Conservation (phyloP, 2,888 invertebrate genomes). For the Toxonevra muliebris region DNA sequence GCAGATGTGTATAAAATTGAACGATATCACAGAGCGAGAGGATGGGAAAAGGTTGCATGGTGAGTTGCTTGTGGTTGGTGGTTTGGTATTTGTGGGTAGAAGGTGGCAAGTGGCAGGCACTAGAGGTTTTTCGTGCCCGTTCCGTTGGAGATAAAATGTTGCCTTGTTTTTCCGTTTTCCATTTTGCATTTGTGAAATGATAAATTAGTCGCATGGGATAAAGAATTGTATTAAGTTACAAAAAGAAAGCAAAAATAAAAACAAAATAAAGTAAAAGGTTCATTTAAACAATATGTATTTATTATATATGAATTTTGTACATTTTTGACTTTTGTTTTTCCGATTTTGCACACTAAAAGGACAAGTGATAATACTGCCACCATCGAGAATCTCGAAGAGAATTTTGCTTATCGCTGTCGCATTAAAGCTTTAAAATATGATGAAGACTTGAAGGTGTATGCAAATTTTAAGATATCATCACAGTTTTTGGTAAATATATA, state of each 20-base stretch:
- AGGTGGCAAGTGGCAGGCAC: neutral
- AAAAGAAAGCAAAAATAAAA: neutral
- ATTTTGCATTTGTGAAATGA: neutral
- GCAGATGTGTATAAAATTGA: conserved; percentile 60
- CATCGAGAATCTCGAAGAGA: conserved; percentile 57
- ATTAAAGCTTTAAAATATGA: conserved; percentile 53
- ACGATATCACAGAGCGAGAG: conserved; percentile 51
- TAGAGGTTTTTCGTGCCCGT: neutral
- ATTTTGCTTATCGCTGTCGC: conserved; percentile 58
- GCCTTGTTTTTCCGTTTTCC: neutral
- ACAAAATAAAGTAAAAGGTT: neutral
- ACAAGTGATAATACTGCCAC: conserved; percentile 45
- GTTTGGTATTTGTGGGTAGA: neutral
- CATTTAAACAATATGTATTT: neutral
- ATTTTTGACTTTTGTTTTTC: neutral
- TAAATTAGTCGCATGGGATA: neutral
- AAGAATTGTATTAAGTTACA: neutral
- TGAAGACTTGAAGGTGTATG: conserved; percentile 43
- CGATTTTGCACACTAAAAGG: conserved; percentile 30
- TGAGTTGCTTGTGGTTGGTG: conserved; percentile 33
- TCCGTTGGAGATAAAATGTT: no score
- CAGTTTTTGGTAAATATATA: conserved; percentile 52
- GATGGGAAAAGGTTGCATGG: conserved; percentile 61
- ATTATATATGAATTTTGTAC: neutral
- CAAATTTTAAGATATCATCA: conserved; percentile 48